phyloP scores from a whole-genome alignment of 2,113 vertebrate genomes.

The Pterocles burchelli region DNA sequence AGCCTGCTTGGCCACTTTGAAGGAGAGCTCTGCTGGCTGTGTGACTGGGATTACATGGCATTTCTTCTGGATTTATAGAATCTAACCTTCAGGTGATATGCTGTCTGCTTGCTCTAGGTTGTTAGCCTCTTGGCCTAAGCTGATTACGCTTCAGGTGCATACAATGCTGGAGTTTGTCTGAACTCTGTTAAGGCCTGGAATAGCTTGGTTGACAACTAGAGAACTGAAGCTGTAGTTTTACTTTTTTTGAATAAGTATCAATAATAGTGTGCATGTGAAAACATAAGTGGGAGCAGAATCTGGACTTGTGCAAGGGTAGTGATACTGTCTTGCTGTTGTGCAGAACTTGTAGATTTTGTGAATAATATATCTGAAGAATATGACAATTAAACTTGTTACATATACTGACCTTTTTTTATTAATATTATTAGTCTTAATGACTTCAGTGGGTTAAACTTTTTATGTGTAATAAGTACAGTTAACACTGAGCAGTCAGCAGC shows the following conservation, averaged over 20 bases:
- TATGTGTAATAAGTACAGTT: neutral
- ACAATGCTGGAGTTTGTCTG: neutral
- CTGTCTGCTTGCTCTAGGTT: neutral
- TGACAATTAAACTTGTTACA: neutral
- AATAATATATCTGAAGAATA: neutral
- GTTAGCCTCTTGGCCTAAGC: neutral
- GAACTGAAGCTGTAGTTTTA: neutral
- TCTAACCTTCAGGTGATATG: neutral
- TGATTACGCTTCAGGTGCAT: neutral
- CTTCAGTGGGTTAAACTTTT: neutral
- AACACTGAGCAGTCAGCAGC: neutral
- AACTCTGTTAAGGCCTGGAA: neutral
- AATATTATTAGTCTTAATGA: neutral
- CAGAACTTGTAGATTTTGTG: neutral
- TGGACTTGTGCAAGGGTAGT: neutral
- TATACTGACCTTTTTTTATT: neutral
- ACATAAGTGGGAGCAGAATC: neutral
- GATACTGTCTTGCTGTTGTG: neutral
- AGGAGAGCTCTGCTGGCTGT: neutral
- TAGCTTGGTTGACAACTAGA: neutral
- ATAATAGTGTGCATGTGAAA: neutral
- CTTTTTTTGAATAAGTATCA: neutral
- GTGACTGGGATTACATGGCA: neutral
- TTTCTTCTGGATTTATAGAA: neutral
- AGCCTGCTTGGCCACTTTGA: neutral